Percentiles rank a stretch among this genome's conserved stretches.
phyloP scores from a whole-genome alignment of 2,888 invertebrate genomes.

The Abscondita cerata region DNA sequence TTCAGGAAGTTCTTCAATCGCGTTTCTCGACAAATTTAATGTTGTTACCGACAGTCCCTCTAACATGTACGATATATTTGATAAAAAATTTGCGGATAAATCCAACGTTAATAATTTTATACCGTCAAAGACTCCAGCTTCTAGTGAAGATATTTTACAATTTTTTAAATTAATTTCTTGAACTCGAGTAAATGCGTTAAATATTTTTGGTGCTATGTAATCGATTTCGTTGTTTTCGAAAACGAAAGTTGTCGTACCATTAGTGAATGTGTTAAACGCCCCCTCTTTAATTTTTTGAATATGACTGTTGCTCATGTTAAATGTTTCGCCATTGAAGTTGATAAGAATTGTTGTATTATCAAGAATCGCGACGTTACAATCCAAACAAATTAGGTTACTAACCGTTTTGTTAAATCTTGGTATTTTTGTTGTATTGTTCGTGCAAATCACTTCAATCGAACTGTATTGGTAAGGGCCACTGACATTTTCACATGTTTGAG shows the following conservation, averaged over 20 bases:
- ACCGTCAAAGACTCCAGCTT: conserved; percentile 12
- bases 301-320: conserved; percentile 27
- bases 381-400: conserved; percentile 10
- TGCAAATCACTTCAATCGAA: background rate
- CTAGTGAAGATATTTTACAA: conserved; percentile 13
- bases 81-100: conserved; percentile 21
- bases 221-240: conserved; percentile 25
- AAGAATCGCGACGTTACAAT: conserved; percentile 23
- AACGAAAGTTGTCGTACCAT: conserved; percentile 9
- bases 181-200: conserved; percentile 20
- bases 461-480: no score
- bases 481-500: no score
- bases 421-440: background rate
- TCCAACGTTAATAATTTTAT: conserved; percentile 6
- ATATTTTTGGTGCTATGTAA: conserved; percentile 15
- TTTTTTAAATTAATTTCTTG: conserved; percentile 17
- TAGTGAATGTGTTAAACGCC: conserved; percentile 21
- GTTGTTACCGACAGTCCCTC: conserved; percentile 11
- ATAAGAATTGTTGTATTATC: conserved; percentile 12
- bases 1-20: conserved; percentile 12
- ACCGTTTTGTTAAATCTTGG: conserved; percentile 1
- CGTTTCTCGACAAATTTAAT: conserved; percentile 24
- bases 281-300: conserved; percentile 11
- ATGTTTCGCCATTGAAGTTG: conserved; percentile 18
- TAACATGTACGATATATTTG: conserved; percentile 4